phyloP scores from a whole-genome alignment of 2,113 vertebrate species.

The Dasyurus viverrinus region DNA sequence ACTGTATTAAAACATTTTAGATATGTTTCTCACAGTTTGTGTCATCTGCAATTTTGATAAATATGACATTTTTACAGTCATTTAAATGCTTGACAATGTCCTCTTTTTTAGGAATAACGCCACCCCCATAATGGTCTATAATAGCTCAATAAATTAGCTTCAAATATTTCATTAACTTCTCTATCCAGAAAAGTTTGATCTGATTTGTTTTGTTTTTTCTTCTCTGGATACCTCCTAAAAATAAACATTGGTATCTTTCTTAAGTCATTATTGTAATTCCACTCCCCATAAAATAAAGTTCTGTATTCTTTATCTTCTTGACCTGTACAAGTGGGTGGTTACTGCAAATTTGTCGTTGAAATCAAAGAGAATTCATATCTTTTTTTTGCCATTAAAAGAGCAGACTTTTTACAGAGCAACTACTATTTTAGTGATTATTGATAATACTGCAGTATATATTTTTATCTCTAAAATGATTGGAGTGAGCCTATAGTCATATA shows the following conservation, averaged over 20 bases:
- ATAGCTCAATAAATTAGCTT: not conserved
- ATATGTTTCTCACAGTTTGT: not conserved
- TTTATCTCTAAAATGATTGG: not conserved
- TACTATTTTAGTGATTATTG: slow-evolving; percentile 2
- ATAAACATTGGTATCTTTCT: not conserved
- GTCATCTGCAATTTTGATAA: not conserved
- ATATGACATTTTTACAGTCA: not conserved
- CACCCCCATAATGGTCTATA: not conserved
- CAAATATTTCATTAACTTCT: not conserved
- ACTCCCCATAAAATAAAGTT: not conserved
- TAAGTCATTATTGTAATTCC: not conserved
- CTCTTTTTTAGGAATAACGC: not conserved
- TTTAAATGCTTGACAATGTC: not conserved
- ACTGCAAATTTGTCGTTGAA: slow-evolving; percentile 13
- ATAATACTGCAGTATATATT: not conserved
- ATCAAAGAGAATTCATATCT: slow-evolving; percentile 24
- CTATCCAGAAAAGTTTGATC: not conserved
- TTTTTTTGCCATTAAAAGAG: slow-evolving; percentile 15
- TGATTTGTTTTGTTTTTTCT: not conserved
- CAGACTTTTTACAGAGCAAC: not conserved
- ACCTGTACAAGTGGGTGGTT: not conserved
- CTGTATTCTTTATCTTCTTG: not conserved
- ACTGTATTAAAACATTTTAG: not conserved
- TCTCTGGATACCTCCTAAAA: not conserved
- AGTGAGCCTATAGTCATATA: slow-evolving; percentile 22